Percentiles rank a stretch among this genome's conserved stretches.
phyloP scores from a whole-genome alignment of 2,888 invertebrate species.

The Andrena bicolor region DNA sequence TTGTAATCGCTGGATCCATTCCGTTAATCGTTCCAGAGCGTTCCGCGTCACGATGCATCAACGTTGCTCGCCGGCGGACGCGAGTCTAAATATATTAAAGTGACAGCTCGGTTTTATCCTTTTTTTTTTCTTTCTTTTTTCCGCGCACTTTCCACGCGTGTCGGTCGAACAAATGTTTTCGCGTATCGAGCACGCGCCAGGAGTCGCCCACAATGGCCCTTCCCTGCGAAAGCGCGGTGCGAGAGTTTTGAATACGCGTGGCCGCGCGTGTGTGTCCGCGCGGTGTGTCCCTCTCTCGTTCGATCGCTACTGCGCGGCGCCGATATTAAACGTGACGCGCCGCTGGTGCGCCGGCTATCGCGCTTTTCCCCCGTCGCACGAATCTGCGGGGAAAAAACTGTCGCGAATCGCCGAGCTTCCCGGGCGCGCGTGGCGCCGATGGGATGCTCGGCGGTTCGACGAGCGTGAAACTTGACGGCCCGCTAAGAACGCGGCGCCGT shows the following conservation, averaged over 20 bases:
- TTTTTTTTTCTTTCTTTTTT: not conserved
- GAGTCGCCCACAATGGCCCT: constrained; percentile 43
- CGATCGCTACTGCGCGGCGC: constrained; percentile 46
- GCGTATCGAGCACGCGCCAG: constrained; percentile 2
- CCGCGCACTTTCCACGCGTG: not conserved
- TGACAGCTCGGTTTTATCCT: not conserved
- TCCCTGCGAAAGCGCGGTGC: constrained; percentile 65
- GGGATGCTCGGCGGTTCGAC: not conserved
- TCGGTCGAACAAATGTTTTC: constrained; percentile 8
- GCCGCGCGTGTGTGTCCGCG: constrained; percentile 18
- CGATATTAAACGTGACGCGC: constrained; percentile 37
- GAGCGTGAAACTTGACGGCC: constrained; percentile 11
- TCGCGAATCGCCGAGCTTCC: not conserved
- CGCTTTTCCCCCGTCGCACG: not conserved
- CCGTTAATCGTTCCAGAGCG: not conserved
- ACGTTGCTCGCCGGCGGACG: not conserved
- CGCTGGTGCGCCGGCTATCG: constrained; percentile 40
- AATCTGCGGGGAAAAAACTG: not conserved
- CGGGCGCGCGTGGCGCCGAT: not conserved
- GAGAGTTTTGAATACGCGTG: constrained; percentile 50
- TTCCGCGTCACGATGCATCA: not conserved
- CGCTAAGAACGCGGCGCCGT: constrained; percentile 1
- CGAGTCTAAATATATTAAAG: not conserved
- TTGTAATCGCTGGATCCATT: not conserved
- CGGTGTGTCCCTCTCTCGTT: constrained; percentile 50